These are phyloP conservation scores for Alectura lathami DNA, from an alignment of 2,113 vertebrate genomes.

Conservation along the genomic window DNA sequence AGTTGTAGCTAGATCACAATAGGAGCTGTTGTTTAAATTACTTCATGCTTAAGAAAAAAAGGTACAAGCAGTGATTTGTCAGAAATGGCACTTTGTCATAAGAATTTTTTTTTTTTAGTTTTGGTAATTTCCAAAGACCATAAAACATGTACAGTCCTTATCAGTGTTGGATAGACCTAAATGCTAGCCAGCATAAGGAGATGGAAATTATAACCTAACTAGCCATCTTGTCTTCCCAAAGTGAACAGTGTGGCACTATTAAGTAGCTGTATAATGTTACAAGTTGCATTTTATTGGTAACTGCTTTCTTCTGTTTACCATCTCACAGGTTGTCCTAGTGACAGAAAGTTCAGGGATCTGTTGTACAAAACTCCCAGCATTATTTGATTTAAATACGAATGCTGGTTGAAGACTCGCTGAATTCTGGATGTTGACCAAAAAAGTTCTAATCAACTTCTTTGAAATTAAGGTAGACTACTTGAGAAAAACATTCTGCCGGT, in stretches of 20 bases:
- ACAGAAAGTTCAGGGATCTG: too few species aligned
- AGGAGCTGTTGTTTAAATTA: not conserved
- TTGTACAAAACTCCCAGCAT: not conserved
- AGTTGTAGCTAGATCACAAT: not conserved
- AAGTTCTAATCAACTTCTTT: not conserved
- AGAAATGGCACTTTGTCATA: not conserved
- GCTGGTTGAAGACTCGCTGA: not conserved
- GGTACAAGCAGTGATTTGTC: not conserved
- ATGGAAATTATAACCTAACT: not conserved
- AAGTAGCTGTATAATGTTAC: not conserved
- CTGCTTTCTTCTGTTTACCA: too few species aligned
- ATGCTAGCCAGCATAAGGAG: not conserved
- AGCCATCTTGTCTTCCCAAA: not conserved
- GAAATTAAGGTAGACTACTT: not conserved
- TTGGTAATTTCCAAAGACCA: not conserved
- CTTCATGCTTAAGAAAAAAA: not conserved
- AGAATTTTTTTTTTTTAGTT: not conserved
- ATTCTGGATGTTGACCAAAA: not conserved
- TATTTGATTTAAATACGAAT: not conserved
- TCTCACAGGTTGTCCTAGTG: too few species aligned
- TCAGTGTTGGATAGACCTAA: not conserved
- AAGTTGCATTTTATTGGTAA: not conserved
- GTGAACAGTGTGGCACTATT: not conserved
- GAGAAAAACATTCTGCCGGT: not conserved
- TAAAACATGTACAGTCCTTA: not conserved